Evolutionary conservation across 37 sponge, comb jelly and placozoan genomes (phyloP), one percentile per base, ranked within the genome.

Genomic region (Theonella swinhoei): DNA sequence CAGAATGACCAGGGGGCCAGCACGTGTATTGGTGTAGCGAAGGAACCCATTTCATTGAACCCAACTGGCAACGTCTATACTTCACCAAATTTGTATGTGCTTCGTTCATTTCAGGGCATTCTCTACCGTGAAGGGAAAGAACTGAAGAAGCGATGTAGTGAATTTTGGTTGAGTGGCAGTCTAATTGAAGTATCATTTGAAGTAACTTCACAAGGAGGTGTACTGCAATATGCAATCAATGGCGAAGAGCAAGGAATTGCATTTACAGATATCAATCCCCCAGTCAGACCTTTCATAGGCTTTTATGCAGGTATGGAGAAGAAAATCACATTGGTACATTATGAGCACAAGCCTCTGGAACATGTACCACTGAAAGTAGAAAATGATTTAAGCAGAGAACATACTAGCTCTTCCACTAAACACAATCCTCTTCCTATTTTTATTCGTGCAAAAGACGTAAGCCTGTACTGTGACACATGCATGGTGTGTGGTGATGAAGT

Each of bases 261-360:
- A 66, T 89, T 89, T 40, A 20, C 60, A 33, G 77, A 72, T 2
- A 36, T 89, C 14, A 34, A 72, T 63, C 59, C 76, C 30, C 84
- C 83, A 22, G 19, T 72, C 8, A 78, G 42, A 63, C 84, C 89
- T 43, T 24, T 89, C 0, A 75, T 89, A 0, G 79, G 65, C 20
- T 84, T 83, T 75, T 89, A 89, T 74, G 79, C 89, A 24, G 75
- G 74, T 1, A 83, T 83, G 84, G 84, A 83, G 39, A 89, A 89
- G 39, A 30, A 67, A 20, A 79, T 89, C 3, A 79, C 83, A 24
- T 25, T 89, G 8, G 30, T 83, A 4, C 76, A 83, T 24, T 89
- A 60, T 41, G 80, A 87, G 37, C 76, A 73, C 62, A 31, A 28
- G 1, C 70, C 59, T 3, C 47, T 23, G 22, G 35, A 37, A 2